Conservation (phyloP, 1,140 invertebrate species). For the Odontomachus brunneus region DNA sequence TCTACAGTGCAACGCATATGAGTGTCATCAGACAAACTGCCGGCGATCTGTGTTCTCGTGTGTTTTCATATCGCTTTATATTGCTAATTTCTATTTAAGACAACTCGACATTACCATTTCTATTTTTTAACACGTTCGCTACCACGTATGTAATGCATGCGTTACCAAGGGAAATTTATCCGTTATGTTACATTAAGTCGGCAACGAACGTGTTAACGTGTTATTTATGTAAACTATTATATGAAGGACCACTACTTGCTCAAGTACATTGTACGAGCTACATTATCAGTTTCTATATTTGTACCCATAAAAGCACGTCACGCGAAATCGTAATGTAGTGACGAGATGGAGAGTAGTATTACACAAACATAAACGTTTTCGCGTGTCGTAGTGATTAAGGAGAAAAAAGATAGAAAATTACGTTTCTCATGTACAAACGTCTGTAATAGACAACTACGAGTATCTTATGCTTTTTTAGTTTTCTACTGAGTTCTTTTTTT, state of each 20-base stretch:
- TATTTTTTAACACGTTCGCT: constrained; percentile 2
- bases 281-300: constrained; percentile 49
- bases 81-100: constrained; percentile 38
- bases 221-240: constrained; percentile 50
- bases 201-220: too few species aligned
- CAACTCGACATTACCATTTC: constrained; percentile 16
- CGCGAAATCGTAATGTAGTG: neutral
- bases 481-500: constrained; percentile 37
- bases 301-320: constrained; percentile 2
- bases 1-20: constrained; percentile 20
- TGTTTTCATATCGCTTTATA: constrained; percentile 44
- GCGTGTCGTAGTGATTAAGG: neutral
- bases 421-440: constrained; percentile 23
- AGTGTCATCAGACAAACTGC: constrained; percentile 17
- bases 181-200: too few species aligned
- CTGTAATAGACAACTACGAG: neutral
- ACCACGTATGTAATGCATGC: too few species aligned
- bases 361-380: constrained; percentile 1
- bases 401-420: neutral
- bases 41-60: constrained; percentile 17
- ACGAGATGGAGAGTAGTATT: neutral
- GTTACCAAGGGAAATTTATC: too few species aligned
- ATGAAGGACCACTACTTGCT: constrained; percentile 43
- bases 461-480: constrained; percentile 32
- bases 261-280: constrained; percentile 51